Evolutionary conservation across 2,113 vertebrate species (phyloP), one percentile per base, ranked within the genome.

Genomic region (Excalfactoria chinensis): DNA sequence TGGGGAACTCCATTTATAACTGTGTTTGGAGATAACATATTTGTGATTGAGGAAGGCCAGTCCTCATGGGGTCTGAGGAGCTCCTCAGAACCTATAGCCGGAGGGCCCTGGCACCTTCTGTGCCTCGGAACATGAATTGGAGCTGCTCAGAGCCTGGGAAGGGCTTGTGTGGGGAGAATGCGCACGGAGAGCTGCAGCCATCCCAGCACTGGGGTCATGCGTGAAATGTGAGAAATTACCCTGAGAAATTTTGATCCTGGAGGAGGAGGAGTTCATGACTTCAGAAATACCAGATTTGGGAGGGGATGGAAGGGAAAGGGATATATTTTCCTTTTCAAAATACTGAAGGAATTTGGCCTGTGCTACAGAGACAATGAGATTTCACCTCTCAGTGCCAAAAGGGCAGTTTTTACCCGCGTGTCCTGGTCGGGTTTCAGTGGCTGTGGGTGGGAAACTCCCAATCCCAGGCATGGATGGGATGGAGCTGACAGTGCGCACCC

Each of bases 261-360:
- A 95, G 91, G 75, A 68, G 63, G 80, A 96, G 95, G 63, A 94
- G 94, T 95, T 96, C 96, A 94, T 94, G 88, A 94, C 92, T 96
- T 95, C 89, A 94, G 94, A 96, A 96, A 96, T 96, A 90, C 92
- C 96, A 94, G 89, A 90, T 94, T 86, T 95, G 95, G 94, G 94
- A 94, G 95, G 93, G 84, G 92, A 92, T 90, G 86, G 81, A 90
- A 92, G 67, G 72, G 49, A 46, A 90, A 94, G 87, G 78, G 87
- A 91, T 89, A 32, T 85, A 84, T 89, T 94, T 93, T 87, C 89
- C 87, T 93, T 96, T 93, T 95, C 89, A 89, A 88, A 96, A 89
- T 91, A 95, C 87, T 64, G 85, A 89, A 96, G 88, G 91, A 92
- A 95, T 95, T 94, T 48, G 37, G 75, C 16, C 56, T 6, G 5